These are phyloP conservation scores for Halotydeus destructor DNA, from an alignment of 1,140 invertebrate genomes.

Conservation along the genomic window DNA sequence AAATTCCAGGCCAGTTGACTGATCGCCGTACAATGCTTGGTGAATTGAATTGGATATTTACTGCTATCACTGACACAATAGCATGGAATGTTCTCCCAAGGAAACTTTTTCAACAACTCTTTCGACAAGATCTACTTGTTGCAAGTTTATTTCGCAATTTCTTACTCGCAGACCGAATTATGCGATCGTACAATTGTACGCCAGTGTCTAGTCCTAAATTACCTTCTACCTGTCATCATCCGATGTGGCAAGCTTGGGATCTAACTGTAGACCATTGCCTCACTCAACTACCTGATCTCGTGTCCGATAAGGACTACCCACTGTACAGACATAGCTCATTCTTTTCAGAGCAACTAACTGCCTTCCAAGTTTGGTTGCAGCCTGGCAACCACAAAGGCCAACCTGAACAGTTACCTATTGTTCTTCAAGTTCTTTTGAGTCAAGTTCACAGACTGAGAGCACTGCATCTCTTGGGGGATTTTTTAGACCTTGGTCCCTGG, in stretches of 20 bases:
- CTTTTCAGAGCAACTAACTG: constrained; percentile 93
- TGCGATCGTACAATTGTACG: constrained; percentile 86
- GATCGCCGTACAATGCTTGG: constrained; percentile 92
- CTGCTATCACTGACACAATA: constrained; percentile 98
- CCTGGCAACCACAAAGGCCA: constrained; percentile 43
- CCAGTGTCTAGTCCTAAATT: constrained; percentile 74
- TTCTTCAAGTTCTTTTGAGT: constrained; percentile 76
- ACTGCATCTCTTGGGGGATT: constrained; percentile 77
- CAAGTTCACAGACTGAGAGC: constrained; percentile 88
- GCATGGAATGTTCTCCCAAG: constrained; percentile 88
- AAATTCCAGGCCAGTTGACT: constrained; percentile 81
- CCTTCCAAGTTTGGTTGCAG: constrained; percentile 87
- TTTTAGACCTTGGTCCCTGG: constrained; percentile 88
- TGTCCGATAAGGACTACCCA: constrained; percentile 28
- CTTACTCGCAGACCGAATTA: constrained; percentile 82
- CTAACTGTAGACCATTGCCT: constrained; percentile 80
- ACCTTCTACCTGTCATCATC: constrained; percentile 61
- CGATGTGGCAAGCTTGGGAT: constrained; percentile 77
- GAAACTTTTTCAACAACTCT: constrained; percentile 88
- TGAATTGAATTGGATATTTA: constrained; percentile 99
- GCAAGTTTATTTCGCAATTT: constrained; percentile 95
- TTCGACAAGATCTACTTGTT: constrained; percentile 90
- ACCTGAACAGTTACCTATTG: constrained; percentile 91
- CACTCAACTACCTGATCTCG: constrained; percentile 57
- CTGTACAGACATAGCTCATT: constrained; percentile 53